phyloP scores from a whole-genome alignment of 2,888 invertebrate species.

The Ophraella communa region DNA sequence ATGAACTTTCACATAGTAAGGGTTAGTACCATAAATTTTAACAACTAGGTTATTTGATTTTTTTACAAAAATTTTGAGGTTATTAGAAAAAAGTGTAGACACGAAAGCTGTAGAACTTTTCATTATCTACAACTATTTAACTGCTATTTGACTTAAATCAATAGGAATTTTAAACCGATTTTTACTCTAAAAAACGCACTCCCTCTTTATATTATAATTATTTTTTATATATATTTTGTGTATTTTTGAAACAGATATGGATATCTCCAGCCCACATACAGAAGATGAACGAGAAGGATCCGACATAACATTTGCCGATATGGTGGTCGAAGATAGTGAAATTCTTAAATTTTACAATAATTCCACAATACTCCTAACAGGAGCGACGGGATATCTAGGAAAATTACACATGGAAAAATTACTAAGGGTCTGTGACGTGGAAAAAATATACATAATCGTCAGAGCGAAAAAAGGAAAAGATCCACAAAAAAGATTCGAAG shows the following conservation, averaged over 20 bases:
- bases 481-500: conserved; percentile 56
- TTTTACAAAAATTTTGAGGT: too few relatives aligned
- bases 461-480: conserved; percentile 52
- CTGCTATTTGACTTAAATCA: too few relatives aligned
- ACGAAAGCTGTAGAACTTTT: too few relatives aligned
- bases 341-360: conserved; percentile 47
- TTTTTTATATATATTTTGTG: too few relatives aligned
- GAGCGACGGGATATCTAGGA: conserved; percentile 58
- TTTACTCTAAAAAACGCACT: too few relatives aligned
- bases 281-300: conserved; percentile 57
- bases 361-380: conserved; percentile 54
- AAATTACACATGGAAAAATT: conserved; percentile 54
- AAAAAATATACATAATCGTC: conserved; percentile 51
- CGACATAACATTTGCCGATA: conserved; percentile 62
- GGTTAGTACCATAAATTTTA: too few relatives aligned
- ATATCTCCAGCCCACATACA: not conserved
- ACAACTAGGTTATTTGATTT: too few relatives aligned
- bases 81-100: too few relatives aligned
- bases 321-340: conserved; percentile 52
- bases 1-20: too few relatives aligned
- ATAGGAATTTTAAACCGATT: too few relatives aligned
- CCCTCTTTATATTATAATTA: too few relatives aligned
- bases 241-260: conserved; percentile 6
- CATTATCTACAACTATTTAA: too few relatives aligned
- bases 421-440: conserved; percentile 48